A percentile compares a stretch with the other conserved stretches of the same genome.
Evolutionary conservation across 2,113 vertebrate species (phyloP).

Genomic region (Gobius niger): DNA sequence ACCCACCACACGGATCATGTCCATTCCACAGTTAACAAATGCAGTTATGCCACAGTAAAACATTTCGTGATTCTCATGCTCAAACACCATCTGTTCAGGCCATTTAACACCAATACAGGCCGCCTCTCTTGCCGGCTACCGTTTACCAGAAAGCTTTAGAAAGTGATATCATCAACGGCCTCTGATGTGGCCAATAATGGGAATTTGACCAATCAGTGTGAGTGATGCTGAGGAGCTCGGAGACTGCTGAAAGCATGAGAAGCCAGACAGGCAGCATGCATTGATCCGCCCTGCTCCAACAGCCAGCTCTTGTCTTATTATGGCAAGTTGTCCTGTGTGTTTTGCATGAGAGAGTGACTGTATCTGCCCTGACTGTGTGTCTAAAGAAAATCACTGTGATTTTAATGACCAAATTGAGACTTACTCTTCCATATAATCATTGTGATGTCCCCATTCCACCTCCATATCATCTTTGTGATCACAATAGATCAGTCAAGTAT

Average conservation of each 20-base stretch:
- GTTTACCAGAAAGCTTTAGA: conserved; percentile 51
- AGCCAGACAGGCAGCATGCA: conserved; percentile 61
- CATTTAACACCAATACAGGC: conserved; percentile 10
- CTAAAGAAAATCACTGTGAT: background rate
- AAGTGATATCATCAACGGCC: conserved; percentile 49
- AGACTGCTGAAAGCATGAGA: conserved; percentile 38
- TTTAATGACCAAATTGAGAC: conserved; percentile 9
- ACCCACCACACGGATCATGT: background rate
- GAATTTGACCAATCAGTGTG: conserved; percentile 40
- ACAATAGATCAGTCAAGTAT: conserved; percentile 6
- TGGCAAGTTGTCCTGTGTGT: conserved; percentile 32
- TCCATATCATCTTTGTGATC: background rate
- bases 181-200: conserved; percentile 50
- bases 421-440: background rate
- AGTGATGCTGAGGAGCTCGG: conserved; percentile 22
- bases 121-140: conserved; percentile 16
- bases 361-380: background rate
- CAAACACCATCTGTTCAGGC: conserved; percentile 8
- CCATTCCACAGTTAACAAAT: conserved; percentile 27
- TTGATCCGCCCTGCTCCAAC: conserved; percentile 50
- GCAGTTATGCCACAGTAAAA: conserved; percentile 32
- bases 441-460: conserved; percentile 1
- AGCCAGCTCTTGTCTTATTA: conserved; percentile 19
- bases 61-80: conserved; percentile 25
- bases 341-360: conserved; percentile 10